Evolutionary conservation across 2,888 invertebrate genomes (phyloP), one percentile per base, ranked within the genome.

Genomic region (Piscicola geometra): DNA sequence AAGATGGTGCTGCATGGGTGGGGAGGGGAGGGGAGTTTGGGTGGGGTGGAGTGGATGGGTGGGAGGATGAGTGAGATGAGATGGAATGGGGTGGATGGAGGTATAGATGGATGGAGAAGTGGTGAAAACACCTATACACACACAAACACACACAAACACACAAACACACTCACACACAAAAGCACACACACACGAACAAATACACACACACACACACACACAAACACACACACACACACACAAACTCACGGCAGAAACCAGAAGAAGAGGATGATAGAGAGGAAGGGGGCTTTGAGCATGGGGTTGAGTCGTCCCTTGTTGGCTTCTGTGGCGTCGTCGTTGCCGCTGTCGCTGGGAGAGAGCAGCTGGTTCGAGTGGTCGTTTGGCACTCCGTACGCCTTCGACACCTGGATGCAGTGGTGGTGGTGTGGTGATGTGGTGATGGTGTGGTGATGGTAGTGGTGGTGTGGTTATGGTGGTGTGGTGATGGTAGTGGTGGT

Each of bases 181-280:
- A n/a, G n/a, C n/a, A n/a, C n/a, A n/a, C n/a, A n/a, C n/a, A n/a
- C n/a, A n/a, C n/a, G n/a, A n/a, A n/a, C n/a, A n/a, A n/a, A n/a
- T n/a, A n/a, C n/a, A n/a, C n/a, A n/a, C n/a, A n/a, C n/a, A n/a
- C n/a, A n/a, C n/a, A n/a, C n/a, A n/a, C n/a, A n/a, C n/a, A n/a
- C n/a, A n/a, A n/a, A n/a, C n/a, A n/a, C n/a, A n/a, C n/a, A n/a
- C n/a, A n/a, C n/a, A n/a, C n/a, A n/a, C n/a, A n/a, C 18, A 52
- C 18, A 28, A 21, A 78, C 79, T 78, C 66, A 79, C 79, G 64
- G 52, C 0, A 67, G 41, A 30, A 78, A 78, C 79, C 79, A 79
- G 35, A 68, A 71, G 74, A 78, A 79, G 64, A 76, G 72, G 21
- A 77, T 56, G 30, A 32, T 35, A 3, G 78, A 78, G 2, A 78